Conservation (phyloP, 1,140 invertebrate genomes). For the Polypedilum vanderplanki region DNA sequence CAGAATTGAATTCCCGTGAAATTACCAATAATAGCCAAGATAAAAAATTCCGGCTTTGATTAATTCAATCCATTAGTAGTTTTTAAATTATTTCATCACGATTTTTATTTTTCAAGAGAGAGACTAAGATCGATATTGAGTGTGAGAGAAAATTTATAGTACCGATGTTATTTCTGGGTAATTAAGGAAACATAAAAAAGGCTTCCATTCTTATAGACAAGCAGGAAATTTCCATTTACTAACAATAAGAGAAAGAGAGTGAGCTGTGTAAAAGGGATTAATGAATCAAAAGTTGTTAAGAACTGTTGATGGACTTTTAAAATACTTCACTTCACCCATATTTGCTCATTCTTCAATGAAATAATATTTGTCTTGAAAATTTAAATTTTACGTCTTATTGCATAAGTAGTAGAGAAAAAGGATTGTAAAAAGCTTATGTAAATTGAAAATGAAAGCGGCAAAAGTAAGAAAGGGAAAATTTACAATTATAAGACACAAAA, state of each 20-base stretch:
- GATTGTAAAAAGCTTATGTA: conserved; percentile 28
- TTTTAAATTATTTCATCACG: too few relatives aligned
- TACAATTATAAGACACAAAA: background rate
- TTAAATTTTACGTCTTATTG: conserved; percentile 27
- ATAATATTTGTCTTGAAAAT: conserved; percentile 28
- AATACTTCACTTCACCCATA: background rate
- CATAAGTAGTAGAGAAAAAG: background rate
- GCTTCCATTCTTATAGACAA: background rate
- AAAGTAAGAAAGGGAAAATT: conserved; percentile 16
- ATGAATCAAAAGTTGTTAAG: conserved; percentile 10
- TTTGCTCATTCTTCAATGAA: background rate
- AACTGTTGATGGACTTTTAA: conserved; percentile 21
- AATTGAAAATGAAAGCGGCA: conserved; percentile 14
- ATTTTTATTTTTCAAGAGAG: too few relatives aligned
- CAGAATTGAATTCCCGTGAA: too few relatives aligned
- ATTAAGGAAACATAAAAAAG: conserved; percentile 10
- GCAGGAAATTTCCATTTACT: background rate
- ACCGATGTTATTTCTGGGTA: background rate
- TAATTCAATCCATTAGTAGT: too few relatives aligned
- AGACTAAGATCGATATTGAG: too few relatives aligned
- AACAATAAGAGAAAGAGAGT: background rate
- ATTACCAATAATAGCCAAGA: too few relatives aligned
- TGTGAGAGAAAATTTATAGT: too few relatives aligned
- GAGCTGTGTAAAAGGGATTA: too few relatives aligned
- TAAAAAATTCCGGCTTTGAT: too few relatives aligned